These are phyloP conservation scores for Hypocryptadius cinnamomeus DNA, from an alignment of 2,113 vertebrate species.

Conservation along the genomic window DNA sequence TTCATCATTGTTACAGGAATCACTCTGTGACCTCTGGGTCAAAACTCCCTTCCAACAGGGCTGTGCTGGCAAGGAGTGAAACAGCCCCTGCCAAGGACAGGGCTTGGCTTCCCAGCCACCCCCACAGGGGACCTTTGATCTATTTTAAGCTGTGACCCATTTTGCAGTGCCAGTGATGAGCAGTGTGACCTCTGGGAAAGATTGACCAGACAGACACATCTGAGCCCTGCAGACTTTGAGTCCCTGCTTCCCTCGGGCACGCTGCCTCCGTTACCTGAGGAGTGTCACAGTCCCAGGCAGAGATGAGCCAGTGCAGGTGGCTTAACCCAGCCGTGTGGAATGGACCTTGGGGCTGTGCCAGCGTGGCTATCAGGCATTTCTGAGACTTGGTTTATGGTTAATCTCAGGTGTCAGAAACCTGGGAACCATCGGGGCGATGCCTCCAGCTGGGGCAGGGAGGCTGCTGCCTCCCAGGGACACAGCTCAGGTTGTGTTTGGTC, in stretches of 20 bases:
- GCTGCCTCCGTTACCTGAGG: accelerated
- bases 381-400: background rate
- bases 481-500: accelerated
- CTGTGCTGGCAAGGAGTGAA: background rate
- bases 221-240: background rate
- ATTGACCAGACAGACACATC: background rate
- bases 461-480: background rate
- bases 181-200: background rate
- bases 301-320: background rate
- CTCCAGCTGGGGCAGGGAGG: background rate
- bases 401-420: background rate
- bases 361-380: accelerated
- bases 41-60: slow-evolving; percentile 39
- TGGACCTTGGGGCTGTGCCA: background rate
- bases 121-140: background rate
- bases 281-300: background rate
- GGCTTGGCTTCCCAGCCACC: background rate
- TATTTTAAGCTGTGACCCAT: background rate
- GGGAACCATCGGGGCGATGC: accelerated
- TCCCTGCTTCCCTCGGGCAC: accelerated
- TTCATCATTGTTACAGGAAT: background rate
- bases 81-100: background rate
- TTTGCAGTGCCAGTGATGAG: background rate
- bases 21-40: slow-evolving; percentile 5
- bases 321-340: accelerated